Evolutionary conservation across 2,888 invertebrate species (phyloP).

Genomic region (Crepidodera aurea): DNA sequence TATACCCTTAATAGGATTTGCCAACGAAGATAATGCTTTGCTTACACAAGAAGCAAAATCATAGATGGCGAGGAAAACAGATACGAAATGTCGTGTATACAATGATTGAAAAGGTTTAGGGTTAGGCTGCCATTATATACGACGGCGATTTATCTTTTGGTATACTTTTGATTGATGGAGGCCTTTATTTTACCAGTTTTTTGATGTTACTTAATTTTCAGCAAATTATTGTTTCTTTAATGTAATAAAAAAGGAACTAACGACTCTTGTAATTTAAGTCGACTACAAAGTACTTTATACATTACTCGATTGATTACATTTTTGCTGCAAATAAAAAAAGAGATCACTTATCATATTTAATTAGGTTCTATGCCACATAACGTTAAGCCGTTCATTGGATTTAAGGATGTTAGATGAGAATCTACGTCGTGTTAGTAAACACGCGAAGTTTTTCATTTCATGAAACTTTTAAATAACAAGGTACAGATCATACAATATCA

Average conservation of each 20-base stretch:
- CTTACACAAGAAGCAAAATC: too few relatives aligned
- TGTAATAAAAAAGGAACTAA: not conserved
- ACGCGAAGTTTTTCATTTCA: not conserved
- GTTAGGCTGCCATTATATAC: too few relatives aligned
- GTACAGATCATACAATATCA: slow-evolving; percentile 3
- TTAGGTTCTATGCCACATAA: not conserved
- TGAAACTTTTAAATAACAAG: not conserved
- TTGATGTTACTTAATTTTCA: too few relatives aligned
- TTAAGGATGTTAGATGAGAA: slow-evolving; percentile 9
- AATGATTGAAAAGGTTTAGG: too few relatives aligned
- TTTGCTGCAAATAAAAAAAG: not conserved
- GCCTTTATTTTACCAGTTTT: too few relatives aligned
- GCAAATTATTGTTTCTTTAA: too few relatives aligned
- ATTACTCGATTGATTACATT: not conserved
- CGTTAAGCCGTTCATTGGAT: slow-evolving; percentile 3
- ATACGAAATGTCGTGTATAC: too few relatives aligned
- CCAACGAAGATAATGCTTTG: too few relatives aligned
- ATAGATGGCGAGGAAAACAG: too few relatives aligned
- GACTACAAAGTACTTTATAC: not conserved
- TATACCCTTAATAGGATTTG: too few relatives aligned
- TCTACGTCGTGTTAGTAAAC: not conserved
- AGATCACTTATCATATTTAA: slow-evolving; percentile 8
- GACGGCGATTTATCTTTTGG: too few relatives aligned
- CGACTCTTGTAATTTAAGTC: not conserved
- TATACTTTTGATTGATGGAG: too few relatives aligned